A percentile compares a stretch with the other conserved stretches of the same genome.
phyloP scores from a whole-genome alignment of 2,113 vertebrate genomes.

The Haemorhous mexicanus region DNA sequence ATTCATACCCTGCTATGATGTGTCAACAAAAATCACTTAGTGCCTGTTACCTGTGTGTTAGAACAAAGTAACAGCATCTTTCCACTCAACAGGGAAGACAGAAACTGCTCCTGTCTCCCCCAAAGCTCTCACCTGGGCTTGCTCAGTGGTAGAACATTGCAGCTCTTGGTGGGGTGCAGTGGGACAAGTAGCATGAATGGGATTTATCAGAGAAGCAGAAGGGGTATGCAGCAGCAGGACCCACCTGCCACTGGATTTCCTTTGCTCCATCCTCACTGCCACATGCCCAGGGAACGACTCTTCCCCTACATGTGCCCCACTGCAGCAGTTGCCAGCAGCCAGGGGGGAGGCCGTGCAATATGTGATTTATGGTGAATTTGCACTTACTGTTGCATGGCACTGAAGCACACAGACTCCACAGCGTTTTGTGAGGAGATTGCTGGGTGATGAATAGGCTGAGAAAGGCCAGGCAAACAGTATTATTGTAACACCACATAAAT shows the following conservation, averaged over 20 bases:
- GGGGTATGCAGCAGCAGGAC: not conserved
- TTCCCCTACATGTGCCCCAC: not conserved
- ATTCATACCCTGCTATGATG: not conserved
- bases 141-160: not conserved
- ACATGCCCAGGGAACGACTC: not conserved
- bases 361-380: slow-evolving; percentile 41
- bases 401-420: slow-evolving; percentile 21
- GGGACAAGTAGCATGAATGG: not conserved
- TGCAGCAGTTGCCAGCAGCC: not conserved
- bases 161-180: no score
- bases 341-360: not conserved
- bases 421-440: slow-evolving; percentile 40
- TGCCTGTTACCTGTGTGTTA: not conserved
- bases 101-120: not conserved
- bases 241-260: not conserved
- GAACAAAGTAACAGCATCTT: not conserved
- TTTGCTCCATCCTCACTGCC: not conserved
- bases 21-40: not conserved
- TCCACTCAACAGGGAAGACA: not conserved
- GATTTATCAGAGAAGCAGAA: not conserved
- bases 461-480: slow-evolving; percentile 62
- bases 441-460: slow-evolving; percentile 69
- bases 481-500: slow-evolving; percentile 77
- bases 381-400: slow-evolving; percentile 35
- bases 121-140: not conserved